phyloP scores from a whole-genome alignment of 1,140 invertebrate genomes.

The Popillia japonica region DNA sequence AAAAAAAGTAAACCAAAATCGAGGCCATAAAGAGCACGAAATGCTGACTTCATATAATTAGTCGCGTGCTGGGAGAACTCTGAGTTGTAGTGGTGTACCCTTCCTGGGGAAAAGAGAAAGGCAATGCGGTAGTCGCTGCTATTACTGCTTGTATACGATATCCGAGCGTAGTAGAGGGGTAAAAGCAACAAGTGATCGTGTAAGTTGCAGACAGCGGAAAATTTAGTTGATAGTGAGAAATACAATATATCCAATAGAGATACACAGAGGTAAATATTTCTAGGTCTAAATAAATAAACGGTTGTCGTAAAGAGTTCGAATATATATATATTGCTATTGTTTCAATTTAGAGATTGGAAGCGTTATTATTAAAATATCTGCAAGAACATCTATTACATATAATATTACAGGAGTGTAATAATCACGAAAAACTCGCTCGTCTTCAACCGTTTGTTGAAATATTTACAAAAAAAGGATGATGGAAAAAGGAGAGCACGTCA shows the following conservation, averaged over 20 bases:
- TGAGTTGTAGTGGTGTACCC: slow-evolving; percentile 38
- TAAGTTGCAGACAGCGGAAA: background rate
- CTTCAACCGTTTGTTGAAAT: background rate
- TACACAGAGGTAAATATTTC: too few relatives aligned
- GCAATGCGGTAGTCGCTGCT: background rate
- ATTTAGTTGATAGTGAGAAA: background rate
- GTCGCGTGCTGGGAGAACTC: slow-evolving; percentile 46
- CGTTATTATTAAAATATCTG: background rate
- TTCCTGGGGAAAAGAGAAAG: slow-evolving; percentile 42
- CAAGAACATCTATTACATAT: background rate
- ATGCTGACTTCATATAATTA: slow-evolving; percentile 44
- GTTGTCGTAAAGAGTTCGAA: too few relatives aligned
- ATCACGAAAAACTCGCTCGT: background rate
- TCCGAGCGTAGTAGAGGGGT: background rate
- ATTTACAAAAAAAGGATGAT: slow-evolving; percentile 29
- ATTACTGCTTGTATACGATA: slow-evolving; percentile 13
- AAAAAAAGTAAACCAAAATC: slow-evolving; percentile 3
- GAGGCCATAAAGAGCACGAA: slow-evolving; percentile 33
- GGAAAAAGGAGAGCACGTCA: background rate
- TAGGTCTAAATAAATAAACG: too few relatives aligned
- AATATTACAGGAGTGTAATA: background rate
- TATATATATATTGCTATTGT: too few relatives aligned
- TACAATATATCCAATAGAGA: background rate
- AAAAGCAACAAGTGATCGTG: slow-evolving; percentile 46
- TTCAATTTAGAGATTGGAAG: too few relatives aligned